Conservation (phyloP, 2,888 invertebrate species). For the Archaeoteleia sp. region DNA sequence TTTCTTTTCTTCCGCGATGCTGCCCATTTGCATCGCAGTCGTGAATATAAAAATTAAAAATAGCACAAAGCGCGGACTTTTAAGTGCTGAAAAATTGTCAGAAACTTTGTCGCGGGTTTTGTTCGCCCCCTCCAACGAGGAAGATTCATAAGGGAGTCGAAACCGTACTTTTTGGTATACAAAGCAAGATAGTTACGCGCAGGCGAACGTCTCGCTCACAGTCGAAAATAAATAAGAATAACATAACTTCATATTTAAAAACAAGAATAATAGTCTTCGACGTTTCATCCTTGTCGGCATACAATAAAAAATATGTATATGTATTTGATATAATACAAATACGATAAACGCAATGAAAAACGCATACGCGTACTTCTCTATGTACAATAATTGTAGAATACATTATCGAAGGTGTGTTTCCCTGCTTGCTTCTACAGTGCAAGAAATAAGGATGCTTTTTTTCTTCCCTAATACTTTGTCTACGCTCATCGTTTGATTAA, state of each 20-base stretch:
- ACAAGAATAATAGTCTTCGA: conserved; percentile 4
- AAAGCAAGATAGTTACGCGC: background rate
- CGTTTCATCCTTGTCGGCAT: background rate
- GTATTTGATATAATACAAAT: conserved; percentile 53
- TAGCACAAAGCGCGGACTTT: too few species aligned
- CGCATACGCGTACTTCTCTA: conserved; percentile 46
- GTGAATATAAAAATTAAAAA: too few species aligned
- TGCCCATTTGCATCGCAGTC: too few species aligned
- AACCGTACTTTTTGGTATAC: conserved; percentile 1
- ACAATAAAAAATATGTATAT: conserved; percentile 52
- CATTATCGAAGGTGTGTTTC: conserved; percentile 32
- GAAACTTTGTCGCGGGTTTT: background rate
- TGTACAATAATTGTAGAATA: conserved; percentile 50
- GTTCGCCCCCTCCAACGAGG: conserved; percentile 32
- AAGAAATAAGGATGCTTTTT: conserved; percentile 45
- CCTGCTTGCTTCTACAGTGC: conserved; percentile 30
- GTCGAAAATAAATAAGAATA: conserved; percentile 41
- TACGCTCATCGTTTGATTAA: conserved; percentile 11
- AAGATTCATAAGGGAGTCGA: conserved; percentile 38
- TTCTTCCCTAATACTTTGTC: conserved; percentile 34
- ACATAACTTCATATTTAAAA: conserved; percentile 18
- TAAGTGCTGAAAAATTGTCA: background rate
- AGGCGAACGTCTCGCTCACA: conserved; percentile 18
- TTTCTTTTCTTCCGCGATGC: too few species aligned
- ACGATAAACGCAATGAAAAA: conserved; percentile 49